Percentiles rank a stretch among this genome's conserved stretches.
These are phyloP conservation scores for Urocitellus parryii DNA, from an alignment of 2,113 vertebrate genomes.

Conservation along the genomic window DNA sequence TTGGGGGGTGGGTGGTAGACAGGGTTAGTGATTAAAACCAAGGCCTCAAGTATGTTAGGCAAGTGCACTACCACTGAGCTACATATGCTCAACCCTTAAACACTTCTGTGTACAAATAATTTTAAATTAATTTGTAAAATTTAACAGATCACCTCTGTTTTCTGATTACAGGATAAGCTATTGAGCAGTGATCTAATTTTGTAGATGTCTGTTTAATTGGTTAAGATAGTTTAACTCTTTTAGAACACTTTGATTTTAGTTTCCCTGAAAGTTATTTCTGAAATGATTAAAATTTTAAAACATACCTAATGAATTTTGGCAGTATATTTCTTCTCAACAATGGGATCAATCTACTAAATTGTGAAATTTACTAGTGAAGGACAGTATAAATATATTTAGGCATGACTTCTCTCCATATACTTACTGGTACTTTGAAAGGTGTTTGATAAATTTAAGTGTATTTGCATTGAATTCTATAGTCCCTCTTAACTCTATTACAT, in stretches of 20 bases:
- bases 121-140: conserved; percentile 49
- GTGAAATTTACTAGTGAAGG: neutral
- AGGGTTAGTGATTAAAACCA: no score
- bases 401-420: neutral
- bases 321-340: neutral
- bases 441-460: neutral
- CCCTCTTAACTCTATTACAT: neutral
- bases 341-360: neutral
- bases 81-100: neutral
- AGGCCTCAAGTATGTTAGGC: neutral
- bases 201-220: conserved; percentile 20
- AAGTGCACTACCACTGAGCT: neutral
- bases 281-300: conserved; percentile 35
- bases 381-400: conserved; percentile 12
- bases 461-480: conserved; percentile 30
- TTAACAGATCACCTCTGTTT: neutral
- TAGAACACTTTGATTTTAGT: neutral
- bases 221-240: conserved; percentile 30
- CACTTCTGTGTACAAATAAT: neutral
- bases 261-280: neutral
- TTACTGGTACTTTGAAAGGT: conserved; percentile 24
- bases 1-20: neutral
- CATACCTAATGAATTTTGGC: neutral
- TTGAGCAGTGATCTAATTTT: conserved; percentile 16
- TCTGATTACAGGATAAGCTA: neutral